Evolutionary conservation across 2,113 vertebrate genomes (phyloP).

Genomic region (Cyanistes caeruleus): DNA sequence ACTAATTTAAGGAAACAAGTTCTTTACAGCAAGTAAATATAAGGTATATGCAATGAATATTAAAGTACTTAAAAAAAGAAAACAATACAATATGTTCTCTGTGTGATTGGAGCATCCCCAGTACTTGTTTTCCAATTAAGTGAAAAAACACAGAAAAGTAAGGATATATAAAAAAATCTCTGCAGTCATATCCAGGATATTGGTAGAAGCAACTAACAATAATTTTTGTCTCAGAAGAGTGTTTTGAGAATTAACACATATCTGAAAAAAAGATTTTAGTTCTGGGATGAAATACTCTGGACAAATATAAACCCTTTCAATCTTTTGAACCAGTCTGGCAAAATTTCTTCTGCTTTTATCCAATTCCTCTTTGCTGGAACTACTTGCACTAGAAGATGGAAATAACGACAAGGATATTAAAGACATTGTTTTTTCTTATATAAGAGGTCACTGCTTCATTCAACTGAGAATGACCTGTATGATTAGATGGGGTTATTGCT

Average conservation of each 20-base stretch:
- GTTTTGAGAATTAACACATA: conserved; percentile 20
- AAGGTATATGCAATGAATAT: background rate
- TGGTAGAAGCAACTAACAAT: conserved; percentile 9
- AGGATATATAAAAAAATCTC: background rate
- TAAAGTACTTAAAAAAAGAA: background rate
- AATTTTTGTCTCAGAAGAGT: background rate
- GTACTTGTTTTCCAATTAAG: conserved; percentile 50
- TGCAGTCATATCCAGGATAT: conserved; percentile 26
- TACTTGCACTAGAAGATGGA: background rate
- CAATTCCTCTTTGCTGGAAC: background rate
- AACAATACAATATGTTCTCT: background rate
- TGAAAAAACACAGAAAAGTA: conserved; percentile 7
- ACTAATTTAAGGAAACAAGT: background rate
- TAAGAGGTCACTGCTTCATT: background rate
- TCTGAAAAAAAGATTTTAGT: background rate
- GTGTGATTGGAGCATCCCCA: conserved; percentile 11
- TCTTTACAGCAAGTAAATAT: background rate
- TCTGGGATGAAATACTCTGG: background rate
- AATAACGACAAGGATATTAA: background rate
- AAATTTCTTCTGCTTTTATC: background rate
- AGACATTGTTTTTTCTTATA: background rate
- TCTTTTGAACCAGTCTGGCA: background rate
- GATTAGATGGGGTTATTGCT: background rate
- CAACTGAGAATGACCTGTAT: background rate
- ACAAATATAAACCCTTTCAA: background rate